Conservation (phyloP, 1,140 invertebrate species). For the Nymphalis io region DNA sequence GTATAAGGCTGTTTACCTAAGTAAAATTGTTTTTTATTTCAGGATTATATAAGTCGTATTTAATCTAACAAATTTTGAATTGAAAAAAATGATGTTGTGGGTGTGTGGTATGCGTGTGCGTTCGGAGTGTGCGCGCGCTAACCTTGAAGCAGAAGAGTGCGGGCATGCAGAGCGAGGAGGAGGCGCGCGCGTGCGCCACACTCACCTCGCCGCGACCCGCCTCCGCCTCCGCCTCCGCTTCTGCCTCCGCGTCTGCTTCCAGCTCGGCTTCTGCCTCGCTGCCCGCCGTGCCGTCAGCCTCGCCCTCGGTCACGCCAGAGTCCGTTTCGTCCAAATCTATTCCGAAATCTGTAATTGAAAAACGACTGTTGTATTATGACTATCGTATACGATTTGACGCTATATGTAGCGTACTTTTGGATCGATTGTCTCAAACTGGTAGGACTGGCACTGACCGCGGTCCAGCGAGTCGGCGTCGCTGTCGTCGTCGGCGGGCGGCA, state of each 20-base stretch:
- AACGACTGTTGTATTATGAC: neutral
- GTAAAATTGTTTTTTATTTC: no score
- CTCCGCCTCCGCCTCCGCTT: slow-evolving; percentile 40
- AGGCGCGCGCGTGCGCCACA: slow-evolving; percentile 81
- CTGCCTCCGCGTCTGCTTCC: slow-evolving; percentile 21
- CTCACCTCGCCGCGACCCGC: slow-evolving; percentile 82
- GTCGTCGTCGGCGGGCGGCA: slow-evolving; percentile 46
- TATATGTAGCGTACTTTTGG: no score
- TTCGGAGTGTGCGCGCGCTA: slow-evolving; percentile 54
- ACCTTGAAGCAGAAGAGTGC: slow-evolving; percentile 90
- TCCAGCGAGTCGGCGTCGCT: slow-evolving; percentile 44
- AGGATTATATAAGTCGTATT: no score
- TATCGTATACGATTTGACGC: no score
- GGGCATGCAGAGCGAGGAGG: slow-evolving; percentile 86
- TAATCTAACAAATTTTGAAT: no score
- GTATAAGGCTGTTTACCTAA: no score
- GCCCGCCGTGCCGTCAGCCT: slow-evolving; percentile 23
- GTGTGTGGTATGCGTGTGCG: slow-evolving; percentile 39
- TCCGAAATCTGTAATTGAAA: slow-evolving; percentile 16
- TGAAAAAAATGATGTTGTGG: neutral
- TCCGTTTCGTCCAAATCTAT: slow-evolving; percentile 32
- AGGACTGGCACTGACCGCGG: slow-evolving; percentile 29
- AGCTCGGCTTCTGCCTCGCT: slow-evolving; percentile 28
- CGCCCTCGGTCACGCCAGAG: slow-evolving; percentile 34
- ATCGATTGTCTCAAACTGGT: neutral